Conservation (phyloP, 2,797 vertebrate genomes). For the Amblyopsis hoosieri region DNA sequence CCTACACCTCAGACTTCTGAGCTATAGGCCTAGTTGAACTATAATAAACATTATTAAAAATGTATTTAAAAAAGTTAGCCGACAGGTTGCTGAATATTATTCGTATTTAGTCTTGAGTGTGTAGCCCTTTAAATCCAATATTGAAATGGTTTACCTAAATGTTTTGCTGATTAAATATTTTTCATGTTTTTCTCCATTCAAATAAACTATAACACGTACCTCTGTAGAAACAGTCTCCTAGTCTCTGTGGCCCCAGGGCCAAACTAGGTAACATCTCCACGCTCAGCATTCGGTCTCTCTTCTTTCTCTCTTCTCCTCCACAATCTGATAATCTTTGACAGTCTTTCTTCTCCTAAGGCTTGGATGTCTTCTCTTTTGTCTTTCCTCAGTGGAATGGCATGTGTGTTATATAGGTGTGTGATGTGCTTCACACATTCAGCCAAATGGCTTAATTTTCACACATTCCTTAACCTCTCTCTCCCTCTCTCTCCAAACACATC, state of each 20-base stretch:
- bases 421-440: conserved; percentile 70
- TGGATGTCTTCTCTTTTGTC: background rate
- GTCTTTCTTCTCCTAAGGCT: background rate
- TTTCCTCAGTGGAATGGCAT: background rate
- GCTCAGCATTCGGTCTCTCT: conserved; percentile 64
- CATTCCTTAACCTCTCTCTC: conserved; percentile 44
- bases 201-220: conserved; percentile 49
- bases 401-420: conserved; percentile 78
- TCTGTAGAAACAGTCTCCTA: conserved; percentile 79
- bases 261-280: conserved; percentile 77
- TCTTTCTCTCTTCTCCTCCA: conserved; percentile 1
- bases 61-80: too few relatives aligned
- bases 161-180: too few relatives aligned
- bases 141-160: too few relatives aligned
- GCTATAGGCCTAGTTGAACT: too few relatives aligned
- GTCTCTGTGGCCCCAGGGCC: conserved; percentile 70
- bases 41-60: too few relatives aligned
- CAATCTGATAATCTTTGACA: conserved; percentile 16
- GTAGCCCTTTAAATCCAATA: too few relatives aligned
- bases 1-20: too few relatives aligned
- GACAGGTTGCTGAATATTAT: too few relatives aligned
- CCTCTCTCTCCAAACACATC: background rate
- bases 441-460: conserved; percentile 79
- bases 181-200: too few relatives aligned
- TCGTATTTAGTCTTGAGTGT: too few relatives aligned